phyloP scores from a whole-genome alignment of 1,140 invertebrate species.

The Asobara japonica region DNA sequence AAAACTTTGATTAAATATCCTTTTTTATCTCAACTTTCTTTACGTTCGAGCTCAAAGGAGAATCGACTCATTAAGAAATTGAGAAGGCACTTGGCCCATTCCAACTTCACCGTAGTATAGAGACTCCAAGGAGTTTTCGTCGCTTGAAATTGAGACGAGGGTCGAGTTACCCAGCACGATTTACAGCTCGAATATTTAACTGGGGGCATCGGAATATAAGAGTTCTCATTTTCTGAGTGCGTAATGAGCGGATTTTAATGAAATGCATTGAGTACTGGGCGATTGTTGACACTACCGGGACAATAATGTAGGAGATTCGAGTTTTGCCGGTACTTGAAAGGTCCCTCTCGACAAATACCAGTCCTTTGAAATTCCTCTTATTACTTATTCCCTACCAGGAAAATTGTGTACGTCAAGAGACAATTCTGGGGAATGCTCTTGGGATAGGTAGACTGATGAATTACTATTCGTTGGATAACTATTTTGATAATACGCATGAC shows the following conservation, averaged over 20 bases:
- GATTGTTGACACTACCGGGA: not conserved
- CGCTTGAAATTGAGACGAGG: conserved; percentile 7
- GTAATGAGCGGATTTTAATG: conserved; percentile 30
- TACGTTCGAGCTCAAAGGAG: not conserved
- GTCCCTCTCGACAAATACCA: no score
- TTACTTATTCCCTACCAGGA: no score
- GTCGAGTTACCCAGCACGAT: not conserved
- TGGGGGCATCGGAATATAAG: not conserved
- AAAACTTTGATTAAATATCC: not conserved
- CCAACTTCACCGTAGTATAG: not conserved
- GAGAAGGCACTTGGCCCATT: not conserved
- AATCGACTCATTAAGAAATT: conserved; percentile 11
- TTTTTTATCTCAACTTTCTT: not conserved
- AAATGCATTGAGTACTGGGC: conserved; percentile 30
- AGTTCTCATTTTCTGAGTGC: not conserved
- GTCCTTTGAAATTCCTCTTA: no score
- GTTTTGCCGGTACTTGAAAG: no score
- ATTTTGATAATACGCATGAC: no score
- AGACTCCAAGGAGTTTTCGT: not conserved
- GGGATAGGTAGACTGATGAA: no score
- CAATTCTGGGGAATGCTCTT: no score
- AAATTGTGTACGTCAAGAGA: no score
- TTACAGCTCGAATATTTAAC: not conserved
- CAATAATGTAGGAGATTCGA: no score
- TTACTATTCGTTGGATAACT: no score